Percentiles rank a stretch among this genome's conserved stretches.
Conservation (phyloP, 2,113 vertebrate genomes). For the Amblyopsis rosae region DNA sequence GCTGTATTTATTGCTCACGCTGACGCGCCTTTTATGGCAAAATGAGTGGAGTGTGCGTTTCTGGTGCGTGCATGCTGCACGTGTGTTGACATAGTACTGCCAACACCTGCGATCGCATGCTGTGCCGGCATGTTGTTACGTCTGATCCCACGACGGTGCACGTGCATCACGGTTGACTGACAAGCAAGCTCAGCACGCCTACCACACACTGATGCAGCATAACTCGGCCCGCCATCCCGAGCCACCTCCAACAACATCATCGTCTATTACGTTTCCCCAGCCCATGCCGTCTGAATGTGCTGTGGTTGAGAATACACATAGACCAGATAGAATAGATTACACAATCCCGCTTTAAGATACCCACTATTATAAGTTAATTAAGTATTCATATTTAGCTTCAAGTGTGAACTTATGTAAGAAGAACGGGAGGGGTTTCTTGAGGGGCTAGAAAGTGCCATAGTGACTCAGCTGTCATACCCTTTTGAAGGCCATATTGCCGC, state of each 20-base stretch:
- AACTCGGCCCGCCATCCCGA: background rate
- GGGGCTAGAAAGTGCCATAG: background rate
- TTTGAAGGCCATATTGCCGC: background rate
- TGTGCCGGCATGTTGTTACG: too few relatives aligned
- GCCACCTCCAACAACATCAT: background rate
- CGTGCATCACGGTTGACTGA: too few relatives aligned
- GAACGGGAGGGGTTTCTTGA: background rate
- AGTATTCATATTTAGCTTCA: too few relatives aligned
- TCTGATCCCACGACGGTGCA: too few relatives aligned
- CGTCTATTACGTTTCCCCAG: background rate
- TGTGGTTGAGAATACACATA: too few relatives aligned
- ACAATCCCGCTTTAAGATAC: too few relatives aligned
- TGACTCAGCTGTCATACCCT: background rate
- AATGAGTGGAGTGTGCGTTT: constrained; percentile 56
- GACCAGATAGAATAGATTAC: too few relatives aligned
- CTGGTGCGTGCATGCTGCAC: constrained; percentile 16
- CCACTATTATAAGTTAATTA: too few relatives aligned
- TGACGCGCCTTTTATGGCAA: constrained; percentile 66
- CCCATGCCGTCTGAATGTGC: background rate
- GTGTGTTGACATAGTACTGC: constrained; percentile 15
- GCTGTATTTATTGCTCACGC: constrained; percentile 60
- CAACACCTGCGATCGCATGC: constrained; percentile 1
- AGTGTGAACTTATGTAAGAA: too few relatives aligned
- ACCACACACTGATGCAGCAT: too few relatives aligned
- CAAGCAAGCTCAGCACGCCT: too few relatives aligned